Evolutionary conservation across 2,113 vertebrate species (phyloP), one percentile per base, ranked within the genome.

Genomic region (Protomyctophum bolini): DNA sequence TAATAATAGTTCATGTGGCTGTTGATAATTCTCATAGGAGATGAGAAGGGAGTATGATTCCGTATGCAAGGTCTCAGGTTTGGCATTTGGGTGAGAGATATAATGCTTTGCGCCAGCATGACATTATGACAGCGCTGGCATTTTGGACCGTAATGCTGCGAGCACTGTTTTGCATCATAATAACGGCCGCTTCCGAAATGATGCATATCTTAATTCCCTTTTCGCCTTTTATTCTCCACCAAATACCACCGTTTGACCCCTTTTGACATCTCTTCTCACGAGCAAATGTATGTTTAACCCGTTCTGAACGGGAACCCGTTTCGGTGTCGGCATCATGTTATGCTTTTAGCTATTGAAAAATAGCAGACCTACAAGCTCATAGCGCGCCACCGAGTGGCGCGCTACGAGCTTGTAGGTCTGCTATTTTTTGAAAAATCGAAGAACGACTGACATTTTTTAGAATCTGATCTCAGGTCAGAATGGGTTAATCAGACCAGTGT

Each of bases 71-170:
- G 83, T 75, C 66, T 79, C 68, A 15, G 67, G 66, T 60, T 70
- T 91, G 86, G 81, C 88, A 89, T 90, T 92, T 89, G 85, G 84
- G 82, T 75, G 74, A 69, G 77, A 87, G 87, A 90, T 84, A 86
- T n/a, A n/a, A n/a, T 76, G 81, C 84, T 88, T 88, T 75, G 84
- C 84, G 83, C 76, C 76, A 77, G 75, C 56, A 76, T 87, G 83
- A 86, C 90, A 90, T 90, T 89, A 91, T 90, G 89, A 91, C 86
- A 81, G 76, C 71, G 54, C 63, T 92, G 90, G 89, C 90, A 92
- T 93, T 91, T 92, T 79, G 70, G 78, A 83, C 82, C 73, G 76
- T 91, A 91, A 88, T 91, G 86, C 86, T 91, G 80, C 75, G 70
- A 77, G 70, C 15, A 63, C 77, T 87, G 86, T 81, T 90, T 90